Base-by-base conservation (phyloP, 2,113 vertebrate species). In the Sylvilagus bachmani region DNA sequence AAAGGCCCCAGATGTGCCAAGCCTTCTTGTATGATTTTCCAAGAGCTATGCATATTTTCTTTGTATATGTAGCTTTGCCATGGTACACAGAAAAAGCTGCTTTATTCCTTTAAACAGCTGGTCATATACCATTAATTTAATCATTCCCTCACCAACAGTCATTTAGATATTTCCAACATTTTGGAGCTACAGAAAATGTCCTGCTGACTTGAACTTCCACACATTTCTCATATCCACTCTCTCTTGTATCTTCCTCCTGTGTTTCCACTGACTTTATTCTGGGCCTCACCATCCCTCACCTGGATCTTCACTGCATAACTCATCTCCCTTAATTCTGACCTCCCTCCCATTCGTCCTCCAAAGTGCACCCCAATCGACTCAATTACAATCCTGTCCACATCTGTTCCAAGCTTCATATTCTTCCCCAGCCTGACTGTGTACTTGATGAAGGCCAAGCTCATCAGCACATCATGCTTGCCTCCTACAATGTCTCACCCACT, bases 1-100 rank as follows among this genome's bases (percentile, higher is more conserved):
- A 58, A 6, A 74, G 44, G 49, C 66, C 79, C 87, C 95, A 94
- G 90, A 97, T 93, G 93, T 55, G 55, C 71, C 67, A 27, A 36
- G 10, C 19, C 53, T 73, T 4, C 0, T 77, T 79, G 31, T 0
- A 55, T 25, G 70, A 49, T 92, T 92, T 95, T 94, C 95, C 29
- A 62, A 95, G 67, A 92, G 70, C 66, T 33, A 36, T 91, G 90
- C 95, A 69, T 89, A 92, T 93, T 96, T 95, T 79, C 85, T 93
- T 92, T 94, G 78, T 80, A 86, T 83, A 83, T 5, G 2, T 19
- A 73, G 85, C 85, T 80, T 70, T 87, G 69, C 27, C 90, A 97
- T 51, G 49, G 27, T 53, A 17, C 55, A 93, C 16, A n/a, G 24
- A 62, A 62, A 62, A 86, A 51, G 44, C 33, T 51, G 6, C 53